Evolutionary conservation across 2,888 invertebrate species (phyloP), one percentile per base, ranked within the genome.

Genomic region (Thereva unica): DNA sequence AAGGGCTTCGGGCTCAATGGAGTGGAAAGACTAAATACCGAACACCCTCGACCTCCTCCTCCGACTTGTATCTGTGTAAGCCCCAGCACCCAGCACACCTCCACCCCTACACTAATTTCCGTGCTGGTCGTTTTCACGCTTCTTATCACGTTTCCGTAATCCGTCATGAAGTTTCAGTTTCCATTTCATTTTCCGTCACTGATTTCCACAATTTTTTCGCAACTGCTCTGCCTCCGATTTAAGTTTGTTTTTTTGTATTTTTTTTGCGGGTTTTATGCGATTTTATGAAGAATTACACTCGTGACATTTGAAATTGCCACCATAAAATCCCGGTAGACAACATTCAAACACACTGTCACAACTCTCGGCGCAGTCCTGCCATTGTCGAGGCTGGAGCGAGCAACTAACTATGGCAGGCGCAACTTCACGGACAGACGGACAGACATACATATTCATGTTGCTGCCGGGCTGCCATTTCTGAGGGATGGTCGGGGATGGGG

Each of bases 231-330:
- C 42, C 38, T 41, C 55, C 55, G 10, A 38, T 59, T 59, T 59
- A 35, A 38, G 35, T 59, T 59, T 54, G 8, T 35, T 44, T 44
- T 34, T 56, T 56, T 56, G 34, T 35, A 23, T 42, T 41, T 34
- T 44, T 23, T 42, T 34, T 42, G 44, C 44, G 35, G 42, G 9
- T 40, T 55, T 55, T 55, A 44, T 23, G 12, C 42, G 42, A 41
- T 44, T 56, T 44, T 44, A 56, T 59, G 59, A 59, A 35, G 38
- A 45, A 59, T 59, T 56, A 38, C 56, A 35, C 56, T 4, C 44
- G 42, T 34, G 56, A 38, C 49, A 47, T 47, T 57, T 57, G 35
- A 57, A 57, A 57, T 37, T 45, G 45, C 57, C 23, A 23, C 23
- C 23, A 23, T 23, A 23, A 23, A 23, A 23, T 23, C 23, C 23